These are phyloP conservation scores for Enchytraeus crypticus DNA, from an alignment of 2,888 invertebrate species.

Conservation along the genomic window DNA sequence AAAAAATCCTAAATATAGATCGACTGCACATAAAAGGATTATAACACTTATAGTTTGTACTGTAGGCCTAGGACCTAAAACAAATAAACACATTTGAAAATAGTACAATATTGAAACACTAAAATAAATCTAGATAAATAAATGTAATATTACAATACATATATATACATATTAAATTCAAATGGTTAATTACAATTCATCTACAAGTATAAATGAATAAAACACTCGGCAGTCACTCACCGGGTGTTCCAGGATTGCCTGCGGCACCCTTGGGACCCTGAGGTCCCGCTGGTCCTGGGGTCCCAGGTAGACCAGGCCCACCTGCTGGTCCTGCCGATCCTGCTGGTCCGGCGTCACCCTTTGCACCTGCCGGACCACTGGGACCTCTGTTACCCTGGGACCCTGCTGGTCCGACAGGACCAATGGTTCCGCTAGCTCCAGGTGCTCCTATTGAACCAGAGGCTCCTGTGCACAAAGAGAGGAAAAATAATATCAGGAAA, in stretches of 20 bases:
- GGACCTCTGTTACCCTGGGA: slow-evolving; percentile 14
- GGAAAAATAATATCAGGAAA: slow-evolving; percentile 50
- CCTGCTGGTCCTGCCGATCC: slow-evolving; percentile 58
- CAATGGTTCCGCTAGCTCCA: slow-evolving; percentile 8
- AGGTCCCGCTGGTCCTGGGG: slow-evolving; percentile 21
- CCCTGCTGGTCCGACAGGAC: slow-evolving; percentile 20
- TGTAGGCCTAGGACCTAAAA: too few relatives aligned
- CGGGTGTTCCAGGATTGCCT: background rate
- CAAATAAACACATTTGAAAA: too few relatives aligned
- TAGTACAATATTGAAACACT: too few relatives aligned
- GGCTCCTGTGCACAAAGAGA: slow-evolving; percentile 51
- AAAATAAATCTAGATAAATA: too few relatives aligned
- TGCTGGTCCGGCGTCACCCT: slow-evolving; percentile 54
- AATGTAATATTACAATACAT: too few relatives aligned
- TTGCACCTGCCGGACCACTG: slow-evolving; percentile 39
- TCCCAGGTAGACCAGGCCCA: slow-evolving; percentile 38
- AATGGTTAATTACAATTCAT: too few relatives aligned
- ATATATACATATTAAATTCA: too few relatives aligned
- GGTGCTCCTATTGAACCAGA: slow-evolving; percentile 4
- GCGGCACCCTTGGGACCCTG: slow-evolving; percentile 29
- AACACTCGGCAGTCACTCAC: too few relatives aligned
- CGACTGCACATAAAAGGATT: too few relatives aligned
- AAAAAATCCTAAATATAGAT: too few relatives aligned
- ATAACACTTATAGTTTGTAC: too few relatives aligned
- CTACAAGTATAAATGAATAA: too few relatives aligned